Percentiles rank a stretch among this genome's conserved stretches.
These are phyloP conservation scores for Cyprichromis sp. DNA, from an alignment of 2,113 vertebrate genomes.

Conservation along the genomic window DNA sequence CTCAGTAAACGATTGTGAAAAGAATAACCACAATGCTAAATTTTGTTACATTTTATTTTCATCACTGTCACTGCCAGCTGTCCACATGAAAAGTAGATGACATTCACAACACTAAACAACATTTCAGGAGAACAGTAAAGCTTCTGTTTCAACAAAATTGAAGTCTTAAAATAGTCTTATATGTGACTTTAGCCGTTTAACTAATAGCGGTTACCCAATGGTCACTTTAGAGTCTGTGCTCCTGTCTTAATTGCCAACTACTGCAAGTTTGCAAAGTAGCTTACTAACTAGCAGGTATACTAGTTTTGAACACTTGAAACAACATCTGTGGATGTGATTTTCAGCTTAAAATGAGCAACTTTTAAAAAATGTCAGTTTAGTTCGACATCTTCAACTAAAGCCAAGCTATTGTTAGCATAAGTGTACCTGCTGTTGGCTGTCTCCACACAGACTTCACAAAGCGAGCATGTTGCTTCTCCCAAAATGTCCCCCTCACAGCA, in stretches of 20 bases:
- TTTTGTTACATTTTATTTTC: not conserved
- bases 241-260: not conserved
- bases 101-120: not conserved
- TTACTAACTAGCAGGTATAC: not conserved
- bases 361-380: fast-evolving
- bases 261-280: not conserved
- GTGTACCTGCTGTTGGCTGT: not conserved
- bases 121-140: not conserved
- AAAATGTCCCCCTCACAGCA: not conserved
- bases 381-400: not conserved
- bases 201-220: not conserved
- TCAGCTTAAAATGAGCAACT: not conserved
- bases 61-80: not conserved
- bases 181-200: not conserved
- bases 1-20: not conserved
- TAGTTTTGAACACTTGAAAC: not conserved
- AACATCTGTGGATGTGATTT: not conserved
- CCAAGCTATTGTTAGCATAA: not conserved
- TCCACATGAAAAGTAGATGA: not conserved
- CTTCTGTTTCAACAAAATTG: not conserved
- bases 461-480: not conserved
- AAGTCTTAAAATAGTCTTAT: not conserved
- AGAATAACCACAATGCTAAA: not conserved
- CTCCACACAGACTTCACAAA: not conserved
- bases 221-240: not conserved